Conservation (phyloP, 92 coral and sea anemone species). For the Parazoanthus darwini region DNA sequence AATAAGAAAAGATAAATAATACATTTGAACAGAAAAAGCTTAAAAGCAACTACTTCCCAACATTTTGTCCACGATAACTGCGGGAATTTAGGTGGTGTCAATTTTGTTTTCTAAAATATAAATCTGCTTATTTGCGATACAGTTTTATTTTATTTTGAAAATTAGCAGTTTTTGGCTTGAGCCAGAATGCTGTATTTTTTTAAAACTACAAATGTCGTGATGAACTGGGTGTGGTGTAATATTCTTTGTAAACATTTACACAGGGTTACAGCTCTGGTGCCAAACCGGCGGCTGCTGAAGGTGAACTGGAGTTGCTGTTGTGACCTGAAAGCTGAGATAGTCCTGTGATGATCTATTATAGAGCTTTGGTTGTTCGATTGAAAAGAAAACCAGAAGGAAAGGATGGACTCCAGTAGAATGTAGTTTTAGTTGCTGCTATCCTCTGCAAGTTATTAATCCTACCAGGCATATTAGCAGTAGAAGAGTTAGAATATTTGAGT, state of each 20-base stretch:
- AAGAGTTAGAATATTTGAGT: not conserved
- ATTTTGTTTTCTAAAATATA: too few relatives aligned
- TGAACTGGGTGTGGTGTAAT: not conserved
- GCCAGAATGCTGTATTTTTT: not conserved
- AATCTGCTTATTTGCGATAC: too few relatives aligned
- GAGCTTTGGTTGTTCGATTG: not conserved
- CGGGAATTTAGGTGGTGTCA: too few relatives aligned
- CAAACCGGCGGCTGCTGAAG: constrained; percentile 14
- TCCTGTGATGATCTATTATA: constrained; percentile 14
- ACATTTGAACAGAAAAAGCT: too few relatives aligned
- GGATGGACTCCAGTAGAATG: not conserved
- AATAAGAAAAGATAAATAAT: too few relatives aligned
- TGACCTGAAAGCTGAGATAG: not conserved
- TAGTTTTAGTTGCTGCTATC: constrained; percentile 26
- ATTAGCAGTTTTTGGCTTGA: too few relatives aligned
- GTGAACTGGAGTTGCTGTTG: not conserved
- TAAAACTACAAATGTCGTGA: not conserved
- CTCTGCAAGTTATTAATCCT: constrained; percentile 18
- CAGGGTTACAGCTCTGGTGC: constrained; percentile 27
- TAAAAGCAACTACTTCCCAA: too few relatives aligned
- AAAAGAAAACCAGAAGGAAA: not conserved
- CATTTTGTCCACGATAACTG: too few relatives aligned
- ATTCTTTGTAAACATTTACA: constrained; percentile 19
- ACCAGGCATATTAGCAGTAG: constrained; percentile 44
- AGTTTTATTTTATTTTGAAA: too few relatives aligned